Base-by-base conservation (phyloP, 1,140 invertebrate species). In the Mizuhopecten yessoensis region DNA sequence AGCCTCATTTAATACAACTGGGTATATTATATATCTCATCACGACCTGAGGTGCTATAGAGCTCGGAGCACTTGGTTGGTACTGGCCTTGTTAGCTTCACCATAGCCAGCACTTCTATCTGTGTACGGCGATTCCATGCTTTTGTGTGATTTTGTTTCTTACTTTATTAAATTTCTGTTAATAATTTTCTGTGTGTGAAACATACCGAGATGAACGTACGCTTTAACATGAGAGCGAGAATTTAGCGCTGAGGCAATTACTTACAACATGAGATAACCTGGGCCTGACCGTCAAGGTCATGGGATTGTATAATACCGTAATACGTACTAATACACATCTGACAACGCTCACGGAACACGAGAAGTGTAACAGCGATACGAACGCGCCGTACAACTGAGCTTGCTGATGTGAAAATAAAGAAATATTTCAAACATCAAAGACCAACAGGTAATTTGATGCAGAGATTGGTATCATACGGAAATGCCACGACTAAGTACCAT, bases 11-110 rank as follows among this genome's bases (percentile, higher is more conserved):
- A n/a, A 75, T 75, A 75, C 57, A 75, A 29, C 57, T 75, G 57
- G 57, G 23, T 75, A 75, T 75, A 75, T 75, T 75, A 75, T 75
- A 75, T 75, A 75, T 75, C 57, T n/a, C 57, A 75, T 75, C 57
- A 75, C 29, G 57, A 17, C 57, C 57, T n/a, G 57, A 75, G n/a
- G 57, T 75, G 57, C 29, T 75, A 75, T n/a, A 29, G 57, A 29
- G 57, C 23, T 29, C 57, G n/a, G n/a, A n/a, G n/a, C n/a, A n/a
- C n/a, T n/a, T n/a, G n/a, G n/a, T 5, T 7, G 3, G n/a, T 9
- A 75, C 57, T 7, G 29, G 57, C 9, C 5, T 75, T n/a, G 57
- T 75, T n/a, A 75, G 57, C 57, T 29, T 75, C 57, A 29, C 2
- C n/a, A 29, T 75, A 45, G 5, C 9, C 0, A 75, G n/a, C 57